Evolutionary conservation across 2,113 vertebrate species (phyloP), one percentile per base, ranked within the genome.

Genomic region (Zingel zingel): DNA sequence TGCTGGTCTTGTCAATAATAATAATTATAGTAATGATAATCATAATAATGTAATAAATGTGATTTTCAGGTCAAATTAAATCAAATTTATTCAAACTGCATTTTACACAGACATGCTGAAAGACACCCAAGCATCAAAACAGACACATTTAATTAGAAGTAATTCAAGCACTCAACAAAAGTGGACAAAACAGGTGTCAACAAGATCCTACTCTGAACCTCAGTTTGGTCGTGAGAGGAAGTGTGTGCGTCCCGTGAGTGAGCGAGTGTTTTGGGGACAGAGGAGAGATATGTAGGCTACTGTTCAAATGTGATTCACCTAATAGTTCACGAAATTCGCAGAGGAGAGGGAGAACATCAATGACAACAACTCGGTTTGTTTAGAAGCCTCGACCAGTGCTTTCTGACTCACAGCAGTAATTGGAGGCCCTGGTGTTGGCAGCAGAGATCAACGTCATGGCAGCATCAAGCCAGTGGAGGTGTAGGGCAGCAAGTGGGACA

Each of bases 401-500:
- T 61, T 72, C 53, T 92, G 86, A 86, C 79, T 90, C 86, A 75
- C 25, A 11, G 74, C 1, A 0, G 73, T 80, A 73, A 86, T 75
- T 80, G 57, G 84, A 82, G 81, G 68, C 81, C 30, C 50, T 74
- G 11, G 13, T 80, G 81, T 80, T 80, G 81, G 82, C 84, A 77
- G 80, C 71, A 74, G 33, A 79, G 69, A 87, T 75, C 80, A 85
- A 67, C 48, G 25, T 75, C 58, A 64, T 66, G 72, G 71, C 71
- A 82, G 76, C 79, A 50, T 85, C 56, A 74, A 73, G 83, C 81
- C 68, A 71, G 78, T 50, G 77, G 76, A 84, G 77, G 83, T 73
- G 76, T 71, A 84, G 82, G 63, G 78, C 80, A 39, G 79, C 75
- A 51, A 84, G 77, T 83, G 78, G 87, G 82, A 85, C 76, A 82